Conservation (phyloP, 2,888 invertebrate genomes). For the Ernsta delagoae region DNA sequence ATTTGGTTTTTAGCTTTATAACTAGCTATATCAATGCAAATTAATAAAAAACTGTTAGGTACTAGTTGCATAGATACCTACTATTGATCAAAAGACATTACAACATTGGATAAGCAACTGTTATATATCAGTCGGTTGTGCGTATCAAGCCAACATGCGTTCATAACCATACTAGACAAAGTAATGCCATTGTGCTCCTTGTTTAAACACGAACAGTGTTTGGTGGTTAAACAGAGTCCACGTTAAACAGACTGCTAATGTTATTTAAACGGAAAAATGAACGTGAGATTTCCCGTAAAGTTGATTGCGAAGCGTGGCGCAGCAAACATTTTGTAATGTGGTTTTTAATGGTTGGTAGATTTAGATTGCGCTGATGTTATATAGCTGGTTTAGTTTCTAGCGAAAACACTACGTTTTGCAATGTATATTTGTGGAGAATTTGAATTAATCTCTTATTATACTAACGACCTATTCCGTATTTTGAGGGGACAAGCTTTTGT, state of each 20-base stretch:
- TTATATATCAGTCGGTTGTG: too few relatives aligned
- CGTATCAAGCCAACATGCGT: too few relatives aligned
- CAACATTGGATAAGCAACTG: too few relatives aligned
- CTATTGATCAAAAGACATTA: too few relatives aligned
- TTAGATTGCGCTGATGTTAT: background rate
- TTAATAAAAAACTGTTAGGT: too few relatives aligned
- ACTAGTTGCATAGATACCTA: too few relatives aligned
- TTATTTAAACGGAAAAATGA: conserved; percentile 27
- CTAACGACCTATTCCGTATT: too few relatives aligned
- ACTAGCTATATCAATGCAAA: too few relatives aligned
- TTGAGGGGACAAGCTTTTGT: too few relatives aligned
- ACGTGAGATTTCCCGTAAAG: conserved; percentile 11
- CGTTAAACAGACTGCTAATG: conserved; percentile 25
- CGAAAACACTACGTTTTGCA: background rate
- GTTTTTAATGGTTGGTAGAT: conserved; percentile 1
- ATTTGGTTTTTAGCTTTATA: too few relatives aligned
- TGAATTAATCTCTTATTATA: too few relatives aligned
- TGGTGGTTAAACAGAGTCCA: conserved; percentile 21
- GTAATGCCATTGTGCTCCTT: conserved; percentile 8
- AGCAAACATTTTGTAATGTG: conserved; percentile 8
- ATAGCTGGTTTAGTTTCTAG: background rate
- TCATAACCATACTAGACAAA: conserved; percentile 5
- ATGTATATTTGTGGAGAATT: background rate
- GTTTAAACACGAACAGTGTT: conserved; percentile 23
- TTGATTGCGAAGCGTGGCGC: background rate